Percentiles rank a stretch among this genome's conserved stretches.
Conservation (phyloP, 2,113 vertebrate species). For the Todiramphus chloris region DNA sequence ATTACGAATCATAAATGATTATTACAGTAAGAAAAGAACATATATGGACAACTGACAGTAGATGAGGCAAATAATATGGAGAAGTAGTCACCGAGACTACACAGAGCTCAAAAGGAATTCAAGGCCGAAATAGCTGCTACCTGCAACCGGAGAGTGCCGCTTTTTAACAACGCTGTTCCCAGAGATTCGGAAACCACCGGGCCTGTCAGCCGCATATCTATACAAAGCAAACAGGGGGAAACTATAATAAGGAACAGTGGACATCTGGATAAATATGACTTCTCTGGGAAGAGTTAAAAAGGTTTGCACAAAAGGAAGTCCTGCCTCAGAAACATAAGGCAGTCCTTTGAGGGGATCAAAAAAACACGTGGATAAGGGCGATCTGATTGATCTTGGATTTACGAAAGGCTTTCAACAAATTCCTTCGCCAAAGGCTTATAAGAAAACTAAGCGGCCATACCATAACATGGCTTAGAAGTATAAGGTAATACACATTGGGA, state of each 20-base stretch:
- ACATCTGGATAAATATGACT: constrained; percentile 47
- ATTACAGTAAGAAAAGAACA: background rate
- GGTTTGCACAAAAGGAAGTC: constrained; percentile 26
- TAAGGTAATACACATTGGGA: background rate
- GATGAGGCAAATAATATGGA: background rate
- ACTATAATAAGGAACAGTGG: background rate
- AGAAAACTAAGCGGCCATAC: constrained; percentile 26
- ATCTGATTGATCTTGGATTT: constrained; percentile 49
- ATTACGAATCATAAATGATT: background rate
- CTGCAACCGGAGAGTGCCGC: background rate
- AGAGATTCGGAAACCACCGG: background rate
- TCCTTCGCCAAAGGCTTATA: constrained; percentile 30
- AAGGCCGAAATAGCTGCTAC: background rate
- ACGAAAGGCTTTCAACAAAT: constrained; percentile 58
- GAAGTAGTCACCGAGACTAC: background rate
- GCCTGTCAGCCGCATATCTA: background rate
- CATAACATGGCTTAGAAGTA: constrained; percentile 17
- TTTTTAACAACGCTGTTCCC: background rate
- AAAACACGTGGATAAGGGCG: constrained; percentile 38
- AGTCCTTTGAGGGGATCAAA: constrained; percentile 48
- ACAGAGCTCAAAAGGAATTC: background rate
- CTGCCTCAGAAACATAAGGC: constrained; percentile 7
- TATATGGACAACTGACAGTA: background rate
- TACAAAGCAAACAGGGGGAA: background rate
- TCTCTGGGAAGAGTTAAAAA: constrained; percentile 44